Conservation (phyloP, 2,113 vertebrate species). For the Semnopithecus entellus region DNA sequence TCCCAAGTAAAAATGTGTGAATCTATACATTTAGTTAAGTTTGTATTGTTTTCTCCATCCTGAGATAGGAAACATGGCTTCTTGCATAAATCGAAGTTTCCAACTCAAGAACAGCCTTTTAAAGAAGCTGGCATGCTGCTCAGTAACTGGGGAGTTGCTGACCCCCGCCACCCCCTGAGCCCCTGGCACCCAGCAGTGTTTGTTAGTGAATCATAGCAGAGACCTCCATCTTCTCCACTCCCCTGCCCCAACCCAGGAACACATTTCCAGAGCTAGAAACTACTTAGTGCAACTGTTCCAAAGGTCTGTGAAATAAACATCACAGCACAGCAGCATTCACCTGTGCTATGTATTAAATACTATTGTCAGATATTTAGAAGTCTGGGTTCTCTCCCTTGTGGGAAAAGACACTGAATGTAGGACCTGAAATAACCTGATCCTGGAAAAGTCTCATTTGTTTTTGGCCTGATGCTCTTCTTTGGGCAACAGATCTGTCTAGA, state of each 20-base stretch:
- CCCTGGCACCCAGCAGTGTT: background rate
- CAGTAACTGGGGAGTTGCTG: background rate
- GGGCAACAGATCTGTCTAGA: background rate
- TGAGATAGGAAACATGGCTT: background rate
- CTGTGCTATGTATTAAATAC: background rate
- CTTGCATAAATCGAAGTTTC: background rate
- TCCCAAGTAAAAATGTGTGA: background rate
- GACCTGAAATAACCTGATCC: background rate
- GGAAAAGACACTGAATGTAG: background rate
- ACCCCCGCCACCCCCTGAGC: too few species aligned
- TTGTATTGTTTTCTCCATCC: conserved; percentile 20
- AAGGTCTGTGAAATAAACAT: background rate
- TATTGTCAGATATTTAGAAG: background rate
- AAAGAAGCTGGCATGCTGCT: background rate
- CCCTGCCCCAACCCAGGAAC: background rate
- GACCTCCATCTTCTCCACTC: background rate
- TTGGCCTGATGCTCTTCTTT: conserved; percentile 1
- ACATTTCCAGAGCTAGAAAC: background rate
- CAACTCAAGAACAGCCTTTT: background rate
- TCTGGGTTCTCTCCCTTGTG: background rate
- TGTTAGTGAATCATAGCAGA: background rate
- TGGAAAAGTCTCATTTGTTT: background rate
- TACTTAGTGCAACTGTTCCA: background rate
- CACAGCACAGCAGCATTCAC: background rate
- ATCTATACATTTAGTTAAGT: conserved; percentile 7